Base-by-base conservation (phyloP, 2,113 vertebrate species). In the Pimephales promelas region DNA sequence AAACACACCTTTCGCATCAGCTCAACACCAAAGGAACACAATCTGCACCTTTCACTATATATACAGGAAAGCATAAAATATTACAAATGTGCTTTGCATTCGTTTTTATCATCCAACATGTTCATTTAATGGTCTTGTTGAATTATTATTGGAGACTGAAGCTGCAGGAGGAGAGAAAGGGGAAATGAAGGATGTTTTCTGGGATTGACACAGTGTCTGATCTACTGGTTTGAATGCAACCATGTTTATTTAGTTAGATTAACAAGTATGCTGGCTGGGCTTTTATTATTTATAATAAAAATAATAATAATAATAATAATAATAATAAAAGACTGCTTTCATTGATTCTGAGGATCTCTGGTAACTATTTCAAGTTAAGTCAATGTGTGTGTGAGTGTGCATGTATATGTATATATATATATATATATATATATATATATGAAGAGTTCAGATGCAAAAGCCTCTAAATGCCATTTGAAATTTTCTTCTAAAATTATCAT, bases 61-160 rank as follows among this genome's bases (percentile, higher is more conserved):
- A 62, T 54, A 73, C 77, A 72, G 68, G 66, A 24, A 73, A 73
- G 75, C 83, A 28, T 62, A 40, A 24, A 56, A 83, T 47, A 73
- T 62, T 24, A 31, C 5, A 84, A 62, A 80, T 84, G 83, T 84
- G 83, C 83, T 84, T 84, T 80, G 83, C 83, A 64, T 84, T 61
- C 71, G 28, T 28, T 40, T 43, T 54, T 31, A 28, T 78, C n/a
- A 13, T 26, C 34, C 75, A 77, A 59, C 34, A 43, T 24, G 9
- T 77, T 13, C 10, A 77, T 16, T 56, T 6, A 16, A 16, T 59
- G 11, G 28, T 57, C 3, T 5, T 40, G 31, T n/a, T 20, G 66
- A 18, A 0, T 34, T 34, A 0, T 34, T 34, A 7, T 24, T 36
- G 49, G 28, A 76, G 22, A 40, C 36, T n/a, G 36, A n/a, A 70